Evolutionary conservation across 1,140 invertebrate species (phyloP).

Genomic region (Hyphantria cunea): DNA sequence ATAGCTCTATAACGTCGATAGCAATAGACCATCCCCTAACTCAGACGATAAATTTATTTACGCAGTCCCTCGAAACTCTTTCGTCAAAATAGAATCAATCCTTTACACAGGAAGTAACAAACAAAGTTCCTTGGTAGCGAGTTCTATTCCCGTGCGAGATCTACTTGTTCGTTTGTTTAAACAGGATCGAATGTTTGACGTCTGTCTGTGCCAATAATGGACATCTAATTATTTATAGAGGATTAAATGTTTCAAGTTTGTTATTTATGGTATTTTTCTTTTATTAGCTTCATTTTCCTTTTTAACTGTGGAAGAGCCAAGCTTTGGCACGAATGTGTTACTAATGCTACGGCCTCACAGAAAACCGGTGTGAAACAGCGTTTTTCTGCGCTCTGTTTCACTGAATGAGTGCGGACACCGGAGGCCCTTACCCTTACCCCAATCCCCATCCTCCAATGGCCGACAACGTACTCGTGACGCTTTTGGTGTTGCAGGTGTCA

Average conservation of each 20-base stretch:
- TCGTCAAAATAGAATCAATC: slow-evolving; percentile 17
- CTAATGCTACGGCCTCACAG: too few species aligned
- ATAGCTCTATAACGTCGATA: too few species aligned
- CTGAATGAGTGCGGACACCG: too few species aligned
- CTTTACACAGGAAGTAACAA: slow-evolving; percentile 18
- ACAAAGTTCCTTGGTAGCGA: slow-evolving; percentile 20
- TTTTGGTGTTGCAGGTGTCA: too few species aligned
- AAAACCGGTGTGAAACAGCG: too few species aligned
- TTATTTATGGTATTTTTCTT: neutral
- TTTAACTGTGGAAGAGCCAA: too few species aligned
- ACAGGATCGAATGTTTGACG: slow-evolving; percentile 52
- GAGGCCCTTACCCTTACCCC: too few species aligned
- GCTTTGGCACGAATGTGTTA: too few species aligned
- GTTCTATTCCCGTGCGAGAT: slow-evolving; percentile 37
- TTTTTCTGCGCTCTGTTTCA: too few species aligned
- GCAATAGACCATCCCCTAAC: neutral
- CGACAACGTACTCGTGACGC: too few species aligned
- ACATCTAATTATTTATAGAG: slow-evolving; percentile 26
- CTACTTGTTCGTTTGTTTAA: slow-evolving; percentile 38
- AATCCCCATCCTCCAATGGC: too few species aligned
- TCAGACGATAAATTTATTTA: neutral
- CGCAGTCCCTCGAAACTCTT: neutral
- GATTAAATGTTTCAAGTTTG: slow-evolving; percentile 9
- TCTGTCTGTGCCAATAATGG: slow-evolving; percentile 59
- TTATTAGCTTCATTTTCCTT: too few species aligned